Evolutionary conservation across 2,888 invertebrate genomes (phyloP).

Genomic region (Nysson spinosus): DNA sequence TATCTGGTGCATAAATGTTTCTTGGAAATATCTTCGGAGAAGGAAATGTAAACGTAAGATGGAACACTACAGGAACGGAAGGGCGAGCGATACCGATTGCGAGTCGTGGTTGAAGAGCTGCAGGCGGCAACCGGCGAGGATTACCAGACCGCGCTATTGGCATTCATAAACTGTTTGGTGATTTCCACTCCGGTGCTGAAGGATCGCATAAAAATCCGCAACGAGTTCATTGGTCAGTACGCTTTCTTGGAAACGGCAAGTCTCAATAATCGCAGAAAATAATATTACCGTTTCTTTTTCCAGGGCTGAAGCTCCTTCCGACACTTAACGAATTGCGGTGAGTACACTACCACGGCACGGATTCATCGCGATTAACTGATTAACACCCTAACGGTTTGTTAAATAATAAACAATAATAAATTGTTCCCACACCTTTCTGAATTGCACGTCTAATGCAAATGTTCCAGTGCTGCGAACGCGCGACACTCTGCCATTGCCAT

Average conservation of each 20-base stretch:
- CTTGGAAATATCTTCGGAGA: neutral
- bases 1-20: neutral
- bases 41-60: slow-evolving; percentile 7
- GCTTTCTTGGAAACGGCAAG: neutral
- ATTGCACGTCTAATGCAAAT: slow-evolving; percentile 44
- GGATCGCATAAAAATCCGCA: slow-evolving; percentile 91
- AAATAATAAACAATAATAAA: slow-evolving; percentile 70
- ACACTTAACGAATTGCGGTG: slow-evolving; percentile 91
- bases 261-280: neutral
- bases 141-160: slow-evolving; percentile 94
- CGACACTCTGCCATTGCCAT: too few species aligned
- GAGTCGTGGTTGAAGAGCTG: slow-evolving; percentile 92
- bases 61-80: slow-evolving; percentile 84
- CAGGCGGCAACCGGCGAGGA: slow-evolving; percentile 88
- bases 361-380: slow-evolving; percentile 58
- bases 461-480: too few species aligned
- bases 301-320: slow-evolving; percentile 93
- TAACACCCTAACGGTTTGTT: slow-evolving; percentile 75
- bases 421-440: slow-evolving; percentile 55
- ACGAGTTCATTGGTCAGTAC: slow-evolving; percentile 92
- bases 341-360: slow-evolving; percentile 74
- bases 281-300: slow-evolving; percentile 72
- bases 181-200: slow-evolving; percentile 92
- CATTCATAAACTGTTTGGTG: slow-evolving; percentile 97
- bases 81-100: slow-evolving; percentile 92